Evolutionary conservation across 2,888 invertebrate species (phyloP), one percentile per base, ranked within the genome.

Genomic region (Cheilosia pagana): DNA sequence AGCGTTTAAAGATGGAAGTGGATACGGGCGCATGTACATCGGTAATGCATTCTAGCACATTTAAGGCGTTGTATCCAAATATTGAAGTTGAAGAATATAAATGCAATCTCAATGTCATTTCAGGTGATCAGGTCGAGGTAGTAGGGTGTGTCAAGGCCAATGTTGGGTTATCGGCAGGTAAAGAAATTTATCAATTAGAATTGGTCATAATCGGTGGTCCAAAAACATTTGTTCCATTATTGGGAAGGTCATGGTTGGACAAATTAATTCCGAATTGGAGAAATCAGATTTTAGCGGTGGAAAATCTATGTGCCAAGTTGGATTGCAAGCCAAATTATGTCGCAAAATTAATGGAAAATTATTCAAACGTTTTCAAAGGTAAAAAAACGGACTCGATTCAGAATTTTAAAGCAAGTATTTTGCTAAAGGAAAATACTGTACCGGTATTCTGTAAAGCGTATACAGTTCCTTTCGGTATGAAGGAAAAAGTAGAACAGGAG

Each of bases 71-170:
- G 12, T 25, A 35, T 8, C 35, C 35, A 35, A 35, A 35, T 35
- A 2, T 10, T 12, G 8, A 35, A 35, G 10, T 35, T 12, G 12
- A 12, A 3, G 12, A 35, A 35, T 35, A 35, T 35, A 35, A 35
- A 12, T 10, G 35, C 6, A 8, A n/a, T 52, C n/a, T 68, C 50
- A 35, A 35, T 35, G 35, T 35, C 16, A 71, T 71, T 60, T 71
- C 50, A 28, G 71, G 71, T 1, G 60, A 45, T 21, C n/a, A 12
- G n/a, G 50, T 60, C 25, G 41, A 45, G 7, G 35, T 71, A 16
- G 59, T 57, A 16, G 71, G 71, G 12, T 71, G 19, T 45, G 57
- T 71, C 5, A 59, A 59, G 28, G 48, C 48, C 48, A 16, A 31
- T 21, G 10, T 60, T 8, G 10, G 3, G 12, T 21, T 48, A 21